Base-by-base conservation (phyloP, 2,113 vertebrate species). In the Athene noctua region DNA sequence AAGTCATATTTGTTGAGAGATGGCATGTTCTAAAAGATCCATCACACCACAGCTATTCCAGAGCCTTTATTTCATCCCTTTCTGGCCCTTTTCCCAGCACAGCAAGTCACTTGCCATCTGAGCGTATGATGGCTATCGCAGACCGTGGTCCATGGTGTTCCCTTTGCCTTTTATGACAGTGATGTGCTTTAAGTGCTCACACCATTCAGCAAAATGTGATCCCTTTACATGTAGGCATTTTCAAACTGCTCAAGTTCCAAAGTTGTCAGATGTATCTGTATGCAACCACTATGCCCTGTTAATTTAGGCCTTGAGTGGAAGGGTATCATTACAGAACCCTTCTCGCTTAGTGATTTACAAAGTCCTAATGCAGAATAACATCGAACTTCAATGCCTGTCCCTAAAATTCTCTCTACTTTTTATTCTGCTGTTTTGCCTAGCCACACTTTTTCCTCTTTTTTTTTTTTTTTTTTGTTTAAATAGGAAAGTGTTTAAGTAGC, bases 401-500 rank as follows among this genome's bases (percentile, higher is more conserved):
- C 40, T 49, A 66, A 67, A 80, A 59, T 66, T 78, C 46, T 44
- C 36, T 62, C 44, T 38, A 30, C 15, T 63, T 58, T 68, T 55
- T 77, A 80, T 74, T 67, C 67, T 89, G 47, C 26, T 67, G 27
- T 54, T 91, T 86, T 91, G 55, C 72, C 47, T 58, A 68, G 12
- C 15, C n/a, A 19, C 9, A 52, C 3, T 27, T 92, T 89, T 67
- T 30, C 14, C 5, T 63, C 12, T 25, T 21, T 27, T 17, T 19
- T 32, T 55, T 17, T 27, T 49, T 34, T n/a, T 25, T 78, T 16
- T 22, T 63, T 47, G 84, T 83, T 73, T 23, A 1, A 82, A 63
- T 42, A 80, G 40, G 38, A 75, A 94, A 87, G 70, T 75, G 70
- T 92, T 95, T 84, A 91, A 97, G 85, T 52, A 94, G 92, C 84